Evolutionary conservation across 2,888 invertebrate genomes (phyloP), one percentile per base, ranked within the genome.

Genomic region (Cerceris ruficornis): DNA sequence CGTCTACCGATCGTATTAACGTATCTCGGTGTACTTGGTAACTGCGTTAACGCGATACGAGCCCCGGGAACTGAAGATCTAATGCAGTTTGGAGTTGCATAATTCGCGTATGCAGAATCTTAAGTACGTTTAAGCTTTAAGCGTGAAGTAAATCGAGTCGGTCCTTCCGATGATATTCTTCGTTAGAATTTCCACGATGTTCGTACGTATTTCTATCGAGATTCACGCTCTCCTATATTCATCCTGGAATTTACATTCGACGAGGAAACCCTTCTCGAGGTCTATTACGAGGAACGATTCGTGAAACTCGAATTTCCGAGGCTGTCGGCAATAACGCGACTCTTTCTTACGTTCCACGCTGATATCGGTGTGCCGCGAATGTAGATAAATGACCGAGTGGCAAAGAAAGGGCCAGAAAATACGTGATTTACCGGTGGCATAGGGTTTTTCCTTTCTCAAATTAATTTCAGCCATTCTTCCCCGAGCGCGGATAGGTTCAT

Each of bases 371-470:
- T 52, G 6, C 43, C 41, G 69, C 9, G 60, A 60, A 66, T 46
- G 59, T 15, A n/a, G 58, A 73, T 60, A 64, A 50, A 70, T 59
- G 15, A 46, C 17, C 65, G 42, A 13, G 28, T 28, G 52, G 6
- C 17, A 39, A 57, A 58, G 62, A 69, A 73, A 62, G 49, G 39
- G 41, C 28, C 50, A 13, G 57, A 65, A 65, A 65, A 65, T 55
- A 55, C 54, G 65, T 65, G 65, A 55, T 65, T 55, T 42, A 62
- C 49, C 28, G 62, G 7, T n/a, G 9, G 17, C 50, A 50, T 49
- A 28, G 7, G 50, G 17, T 62, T 62, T 50, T 62, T 62, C 62
- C 39, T 50, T 17, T n/a, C 11, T 13, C 50, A 62, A 62, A 62
- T 62, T 49, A 62, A 62, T 62, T 62, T 62, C 62, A 11, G n/a